These are phyloP conservation scores for Drosophila busckii DNA, from an alignment of 1,140 invertebrate species.

Conservation along the genomic window DNA sequence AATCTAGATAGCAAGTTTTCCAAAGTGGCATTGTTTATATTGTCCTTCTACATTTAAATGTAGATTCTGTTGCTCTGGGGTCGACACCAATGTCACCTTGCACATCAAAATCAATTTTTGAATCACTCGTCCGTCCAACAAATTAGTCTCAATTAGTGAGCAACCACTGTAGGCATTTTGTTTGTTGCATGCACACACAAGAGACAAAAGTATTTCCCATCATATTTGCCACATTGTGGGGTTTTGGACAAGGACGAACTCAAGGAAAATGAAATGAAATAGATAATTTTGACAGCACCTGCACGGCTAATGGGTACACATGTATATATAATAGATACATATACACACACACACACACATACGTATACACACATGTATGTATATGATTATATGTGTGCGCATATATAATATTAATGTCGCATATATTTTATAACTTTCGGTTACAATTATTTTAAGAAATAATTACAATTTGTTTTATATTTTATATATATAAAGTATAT, in stretches of 20 bases:
- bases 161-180: too few relatives aligned
- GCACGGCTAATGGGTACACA: neutral
- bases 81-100: too few relatives aligned
- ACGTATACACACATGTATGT: neutral
- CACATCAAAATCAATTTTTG: too few relatives aligned
- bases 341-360: neutral
- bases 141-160: too few relatives aligned
- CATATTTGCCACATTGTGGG: neutral
- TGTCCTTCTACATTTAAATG: too few relatives aligned
- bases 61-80: too few relatives aligned
- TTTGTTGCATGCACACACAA: too few relatives aligned
- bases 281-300: constrained; percentile 1
- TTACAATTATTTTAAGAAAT: constrained; percentile 69
- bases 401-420: constrained; percentile 36
- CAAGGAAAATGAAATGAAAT: constrained; percentile 18
- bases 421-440: constrained; percentile 57
- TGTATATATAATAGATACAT: neutral
- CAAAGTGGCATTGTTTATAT: too few relatives aligned
- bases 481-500: constrained; percentile 12
- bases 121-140: too few relatives aligned
- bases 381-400: constrained; percentile 6
- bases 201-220: too few relatives aligned
- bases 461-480: constrained; percentile 65
- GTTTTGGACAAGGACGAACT: constrained; percentile 16
- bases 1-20: too few relatives aligned